phyloP scores from a whole-genome alignment of 2,797 vertebrate species.

The Percopsis omiscomaycus region DNA sequence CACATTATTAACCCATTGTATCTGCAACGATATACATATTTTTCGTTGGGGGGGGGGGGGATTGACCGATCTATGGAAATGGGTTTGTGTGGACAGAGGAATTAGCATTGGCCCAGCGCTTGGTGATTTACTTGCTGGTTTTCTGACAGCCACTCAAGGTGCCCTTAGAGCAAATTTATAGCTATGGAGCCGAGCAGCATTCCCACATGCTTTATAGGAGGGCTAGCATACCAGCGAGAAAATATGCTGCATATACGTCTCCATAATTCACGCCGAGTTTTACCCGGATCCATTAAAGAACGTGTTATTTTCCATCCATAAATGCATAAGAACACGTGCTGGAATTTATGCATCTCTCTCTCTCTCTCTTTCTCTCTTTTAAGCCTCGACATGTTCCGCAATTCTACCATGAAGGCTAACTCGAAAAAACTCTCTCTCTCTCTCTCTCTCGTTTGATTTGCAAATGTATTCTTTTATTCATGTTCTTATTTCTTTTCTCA shows the following conservation, averaged over 20 bases:
- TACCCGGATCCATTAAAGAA: slow-evolving; percentile 34
- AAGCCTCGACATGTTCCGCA: slow-evolving; percentile 26
- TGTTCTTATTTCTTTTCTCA: slow-evolving; percentile 2
- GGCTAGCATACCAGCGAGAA: slow-evolving; percentile 18
- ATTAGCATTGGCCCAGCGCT: slow-evolving; percentile 41
- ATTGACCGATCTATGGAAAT: slow-evolving; percentile 51
- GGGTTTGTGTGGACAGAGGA: slow-evolving; percentile 42
- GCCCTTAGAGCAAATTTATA: slow-evolving; percentile 60
- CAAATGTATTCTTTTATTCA: slow-evolving; percentile 7
- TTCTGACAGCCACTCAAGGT: slow-evolving; percentile 56
- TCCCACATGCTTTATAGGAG: slow-evolving; percentile 42
- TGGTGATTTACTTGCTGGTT: slow-evolving; percentile 46
- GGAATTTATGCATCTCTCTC: slow-evolving; percentile 20
- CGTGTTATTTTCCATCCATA: slow-evolving; percentile 32
- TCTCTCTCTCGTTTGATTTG: slow-evolving; percentile 24
- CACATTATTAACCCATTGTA: slow-evolving; percentile 30
- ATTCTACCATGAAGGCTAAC: slow-evolving; percentile 31
- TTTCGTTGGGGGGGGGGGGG: background rate
- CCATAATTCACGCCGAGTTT: slow-evolving; percentile 38
- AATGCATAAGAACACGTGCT: slow-evolving; percentile 34
- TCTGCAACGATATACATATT: slow-evolving; percentile 39
- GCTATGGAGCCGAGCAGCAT: slow-evolving; percentile 42
- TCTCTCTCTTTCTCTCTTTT: slow-evolving; percentile 25
- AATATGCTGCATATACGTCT: slow-evolving; percentile 26
- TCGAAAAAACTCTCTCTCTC: background rate